These are phyloP conservation scores for Schizaphis graminum DNA, from an alignment of 2,888 invertebrate genomes.

Conservation along the genomic window DNA sequence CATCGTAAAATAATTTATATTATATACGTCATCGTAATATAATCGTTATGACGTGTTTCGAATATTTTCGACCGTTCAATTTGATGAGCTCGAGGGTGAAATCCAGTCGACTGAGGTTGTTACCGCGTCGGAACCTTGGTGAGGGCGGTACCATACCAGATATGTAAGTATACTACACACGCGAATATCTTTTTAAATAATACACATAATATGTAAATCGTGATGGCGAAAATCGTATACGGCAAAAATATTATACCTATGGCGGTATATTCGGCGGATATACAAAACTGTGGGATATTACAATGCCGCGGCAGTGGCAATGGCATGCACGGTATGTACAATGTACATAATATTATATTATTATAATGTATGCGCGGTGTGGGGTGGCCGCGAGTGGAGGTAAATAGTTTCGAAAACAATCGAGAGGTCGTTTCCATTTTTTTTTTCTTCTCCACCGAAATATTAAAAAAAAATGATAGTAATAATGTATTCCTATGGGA, in stretches of 20 bases:
- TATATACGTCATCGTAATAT: background rate
- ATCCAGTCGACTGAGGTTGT: background rate
- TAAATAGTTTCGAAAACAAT: constrained; percentile 14
- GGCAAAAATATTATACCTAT: background rate
- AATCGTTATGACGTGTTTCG: background rate
- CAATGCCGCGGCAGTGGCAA: background rate
- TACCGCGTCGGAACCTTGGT: background rate
- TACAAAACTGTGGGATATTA: background rate
- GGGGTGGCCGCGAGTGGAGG: background rate
- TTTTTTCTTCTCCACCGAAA: background rate
- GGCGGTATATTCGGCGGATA: background rate
- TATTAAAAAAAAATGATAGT: background rate
- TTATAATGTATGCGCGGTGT: background rate
- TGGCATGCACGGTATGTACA: background rate
- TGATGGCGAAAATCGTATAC: background rate
- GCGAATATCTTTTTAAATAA: background rate
- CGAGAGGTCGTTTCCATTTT: constrained; percentile 2
- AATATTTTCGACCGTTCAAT: background rate
- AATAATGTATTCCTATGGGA: constrained; percentile 46
- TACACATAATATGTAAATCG: background rate
- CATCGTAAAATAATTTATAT: background rate
- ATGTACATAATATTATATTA: background rate
- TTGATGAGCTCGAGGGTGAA: background rate
- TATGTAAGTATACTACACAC: background rate
- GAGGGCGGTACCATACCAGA: background rate